phyloP scores from a whole-genome alignment of 2,797 vertebrate genomes.

The Liasis olivaceus region DNA sequence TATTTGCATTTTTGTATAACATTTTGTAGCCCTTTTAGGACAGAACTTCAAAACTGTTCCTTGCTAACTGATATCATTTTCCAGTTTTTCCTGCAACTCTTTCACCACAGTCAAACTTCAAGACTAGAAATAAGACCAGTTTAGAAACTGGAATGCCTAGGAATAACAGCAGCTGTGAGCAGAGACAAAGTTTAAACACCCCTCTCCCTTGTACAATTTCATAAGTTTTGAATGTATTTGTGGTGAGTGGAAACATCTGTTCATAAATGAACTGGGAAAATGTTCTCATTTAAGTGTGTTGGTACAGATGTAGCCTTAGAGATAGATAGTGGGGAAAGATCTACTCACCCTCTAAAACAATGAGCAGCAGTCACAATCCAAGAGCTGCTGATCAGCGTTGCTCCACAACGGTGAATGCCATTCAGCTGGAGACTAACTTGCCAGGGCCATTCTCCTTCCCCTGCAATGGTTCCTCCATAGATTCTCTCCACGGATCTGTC shows the following conservation, averaged over 20 bases:
- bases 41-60: background rate
- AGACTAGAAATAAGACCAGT: background rate
- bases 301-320: background rate
- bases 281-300: background rate
- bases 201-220: background rate
- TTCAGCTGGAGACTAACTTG: slow-evolving; percentile 89
- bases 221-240: background rate
- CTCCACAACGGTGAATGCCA: slow-evolving; percentile 86
- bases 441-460: slow-evolving; percentile 87
- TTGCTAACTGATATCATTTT: background rate
- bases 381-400: slow-evolving; percentile 81
- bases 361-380: slow-evolving; percentile 94
- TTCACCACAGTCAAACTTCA: background rate
- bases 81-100: background rate
- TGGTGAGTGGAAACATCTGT: background rate
- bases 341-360: slow-evolving; percentile 86
- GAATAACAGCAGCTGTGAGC: background rate
- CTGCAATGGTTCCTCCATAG: slow-evolving; percentile 77
- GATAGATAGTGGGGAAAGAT: background rate
- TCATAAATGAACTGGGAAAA: background rate
- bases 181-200: background rate
- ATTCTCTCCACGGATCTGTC: slow-evolving; percentile 73
- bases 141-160: background rate
- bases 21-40: background rate
- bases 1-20: background rate